A percentile compares a stretch with the other conserved stretches of the same genome.
These are phyloP conservation scores for Drosophila asahinai DNA, from an alignment of 1,140 invertebrate species.

Conservation along the genomic window DNA sequence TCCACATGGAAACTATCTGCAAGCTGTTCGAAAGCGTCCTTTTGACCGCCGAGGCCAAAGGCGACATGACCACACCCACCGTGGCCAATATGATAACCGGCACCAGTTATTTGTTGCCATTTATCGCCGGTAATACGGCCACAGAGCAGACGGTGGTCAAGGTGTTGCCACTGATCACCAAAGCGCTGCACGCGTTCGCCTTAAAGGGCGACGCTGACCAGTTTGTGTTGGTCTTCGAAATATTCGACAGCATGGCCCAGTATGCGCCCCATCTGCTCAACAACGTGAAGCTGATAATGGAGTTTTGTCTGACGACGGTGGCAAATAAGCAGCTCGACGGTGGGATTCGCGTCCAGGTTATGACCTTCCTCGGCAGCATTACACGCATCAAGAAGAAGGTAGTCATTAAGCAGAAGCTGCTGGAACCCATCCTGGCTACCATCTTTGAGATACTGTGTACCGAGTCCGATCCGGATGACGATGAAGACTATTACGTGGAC, in stretches of 20 bases:
- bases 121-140: conserved; percentile 63
- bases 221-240: conserved; percentile 89
- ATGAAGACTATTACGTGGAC: conserved; percentile 40
- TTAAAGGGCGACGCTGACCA: conserved; percentile 86
- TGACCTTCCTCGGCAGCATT: conserved; percentile 89
- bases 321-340: conserved; percentile 87
- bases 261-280: conserved; percentile 88
- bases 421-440: conserved; percentile 89
- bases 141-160: conserved; percentile 87
- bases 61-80: conserved; percentile 67
- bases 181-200: conserved; percentile 87
- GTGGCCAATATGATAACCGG: conserved; percentile 70
- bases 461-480: conserved; percentile 68
- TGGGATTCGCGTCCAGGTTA: conserved; percentile 88
- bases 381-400: conserved; percentile 90
- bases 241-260: conserved; percentile 91
- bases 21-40: conserved; percentile 67
- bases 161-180: conserved; percentile 88
- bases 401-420: conserved; percentile 90
- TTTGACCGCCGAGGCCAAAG: conserved; percentile 54
- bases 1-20: conserved; percentile 76
- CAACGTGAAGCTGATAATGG: conserved; percentile 88
- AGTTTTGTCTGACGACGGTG: conserved; percentile 89
- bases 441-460: conserved; percentile 90
- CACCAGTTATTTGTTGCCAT: conserved; percentile 72